Evolutionary conservation across 2,113 vertebrate genomes (phyloP), one percentile per base, ranked within the genome.

Genomic region (Nothobranchius kuhntae): DNA sequence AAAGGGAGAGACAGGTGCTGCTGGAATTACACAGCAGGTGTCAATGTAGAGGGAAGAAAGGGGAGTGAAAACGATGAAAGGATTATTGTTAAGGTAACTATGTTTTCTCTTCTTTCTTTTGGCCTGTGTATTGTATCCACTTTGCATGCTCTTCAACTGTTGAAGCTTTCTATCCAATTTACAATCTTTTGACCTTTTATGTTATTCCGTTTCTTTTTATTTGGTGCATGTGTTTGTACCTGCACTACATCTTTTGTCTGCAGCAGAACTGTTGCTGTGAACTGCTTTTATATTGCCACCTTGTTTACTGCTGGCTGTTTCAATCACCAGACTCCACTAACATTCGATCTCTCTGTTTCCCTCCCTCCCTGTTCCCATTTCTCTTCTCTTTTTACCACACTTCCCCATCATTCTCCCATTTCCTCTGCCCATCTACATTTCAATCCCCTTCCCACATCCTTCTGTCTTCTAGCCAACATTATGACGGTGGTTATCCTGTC

Each of bases 401-500:
- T 60, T 65, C 57, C 1, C 17, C 21, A 30, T 73, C 59, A 76
- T 75, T 74, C 61, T 35, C 44, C 53, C 53, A 13, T 80, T 75
- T 72, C 62, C 54, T 65, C 50, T 44, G 2, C 21, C 71, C 26
- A 13, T 68, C 56, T 36, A 7, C 61, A 13, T 65, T 71, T 62
- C 59, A 71, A 72, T 74, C 76, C 66, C 44, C 62, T 30, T 44
- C 50, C 13, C 3, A 0, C 40, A 63, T 24, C 58, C 72, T 6
- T 46, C 36, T 10, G 80, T 70, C 85, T 83, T 66, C 73, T 88
- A 99, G 97, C 97, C 56, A 98, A 99, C 86, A 96, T 97, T 90
- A 83, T 99, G 86, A 98, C 97, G 0, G 96, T 98, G 78, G 94
- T 99, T 89, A 96, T 98, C 90, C 93, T 99, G 26, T 98, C 96